phyloP scores from a whole-genome alignment of 2,888 invertebrate genomes.

The Calliopum simillimum region DNA sequence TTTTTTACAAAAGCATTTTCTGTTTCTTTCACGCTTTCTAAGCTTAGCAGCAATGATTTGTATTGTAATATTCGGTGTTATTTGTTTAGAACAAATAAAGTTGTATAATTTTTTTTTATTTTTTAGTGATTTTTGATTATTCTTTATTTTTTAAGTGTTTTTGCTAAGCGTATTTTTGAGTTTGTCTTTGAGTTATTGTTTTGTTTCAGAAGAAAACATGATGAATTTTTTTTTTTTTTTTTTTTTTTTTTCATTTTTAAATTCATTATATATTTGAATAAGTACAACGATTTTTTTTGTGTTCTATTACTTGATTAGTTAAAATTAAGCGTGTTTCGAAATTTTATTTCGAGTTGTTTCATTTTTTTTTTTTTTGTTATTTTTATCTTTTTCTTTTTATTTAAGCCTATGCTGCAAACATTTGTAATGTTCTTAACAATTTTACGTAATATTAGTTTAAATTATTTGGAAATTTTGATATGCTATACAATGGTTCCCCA shows the following conservation, averaged over 20 bases:
- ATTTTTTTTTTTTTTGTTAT: slow-evolving; percentile 1
- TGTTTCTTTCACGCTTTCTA: slow-evolving; percentile 3
- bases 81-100: slow-evolving; percentile 45
- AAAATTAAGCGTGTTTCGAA: slow-evolving; percentile 13
- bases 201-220: background rate
- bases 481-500: slow-evolving; percentile 36
- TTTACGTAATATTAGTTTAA: slow-evolving; percentile 8
- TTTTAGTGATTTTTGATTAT: background rate
- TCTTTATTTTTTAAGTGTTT: background rate
- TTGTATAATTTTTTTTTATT: slow-evolving; percentile 29
- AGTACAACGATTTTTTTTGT: background rate
- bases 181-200: slow-evolving; percentile 3
- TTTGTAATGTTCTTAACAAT: slow-evolving; percentile 17
- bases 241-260: slow-evolving; percentile 32
- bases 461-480: slow-evolving; percentile 29
- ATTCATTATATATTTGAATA: background rate
- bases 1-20: slow-evolving; percentile 32
- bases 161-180: background rate
- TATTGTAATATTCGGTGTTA: slow-evolving; percentile 5
- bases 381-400: slow-evolving; percentile 28
- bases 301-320: background rate
- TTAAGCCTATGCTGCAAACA: background rate
- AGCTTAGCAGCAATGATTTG: background rate
- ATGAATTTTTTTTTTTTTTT: slow-evolving; percentile 32
- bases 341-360: background rate